phyloP scores from a whole-genome alignment of 2,888 invertebrate genomes.

The Seira ritae region DNA sequence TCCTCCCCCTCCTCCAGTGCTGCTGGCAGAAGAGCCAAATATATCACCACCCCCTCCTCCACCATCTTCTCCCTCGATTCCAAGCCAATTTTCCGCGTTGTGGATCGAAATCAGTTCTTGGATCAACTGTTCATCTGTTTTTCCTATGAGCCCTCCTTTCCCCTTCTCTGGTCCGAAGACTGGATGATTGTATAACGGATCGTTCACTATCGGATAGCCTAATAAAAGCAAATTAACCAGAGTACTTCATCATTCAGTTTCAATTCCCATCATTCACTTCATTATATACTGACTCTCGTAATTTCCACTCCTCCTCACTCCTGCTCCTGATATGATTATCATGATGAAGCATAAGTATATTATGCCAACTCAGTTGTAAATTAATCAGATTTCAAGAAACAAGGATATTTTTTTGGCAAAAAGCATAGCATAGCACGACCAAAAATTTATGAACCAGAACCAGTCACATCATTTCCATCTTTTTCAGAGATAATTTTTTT shows the following conservation, averaged over 20 bases:
- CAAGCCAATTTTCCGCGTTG: conserved; percentile 95
- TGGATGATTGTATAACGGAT: conserved; percentile 96
- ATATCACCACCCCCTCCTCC: conserved; percentile 72
- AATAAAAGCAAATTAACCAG: conserved; percentile 67
- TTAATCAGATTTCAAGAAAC: too few relatives aligned
- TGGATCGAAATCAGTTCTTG: conserved; percentile 93
- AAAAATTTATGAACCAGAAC: too few relatives aligned
- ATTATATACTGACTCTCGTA: background rate
- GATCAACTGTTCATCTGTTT: conserved; percentile 92
- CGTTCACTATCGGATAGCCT: conserved; percentile 98
- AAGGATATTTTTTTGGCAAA: too few relatives aligned
- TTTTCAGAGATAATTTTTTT: too few relatives aligned
- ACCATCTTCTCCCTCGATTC: conserved; percentile 89
- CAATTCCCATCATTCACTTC: background rate
- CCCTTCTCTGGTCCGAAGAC: conserved; percentile 97
- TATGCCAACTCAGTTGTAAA: too few relatives aligned
- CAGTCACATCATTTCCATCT: too few relatives aligned
- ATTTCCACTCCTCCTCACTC: too few relatives aligned
- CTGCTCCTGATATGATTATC: too few relatives aligned
- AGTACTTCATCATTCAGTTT: too few relatives aligned
- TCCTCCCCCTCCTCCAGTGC: conserved; percentile 27
- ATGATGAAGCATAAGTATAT: too few relatives aligned
- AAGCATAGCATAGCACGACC: too few relatives aligned
- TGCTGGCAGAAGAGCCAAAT: conserved; percentile 69
- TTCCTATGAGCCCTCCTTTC: conserved; percentile 88